Base-by-base conservation (phyloP, 2,113 vertebrate species). In the Peromyscus polionotus region DNA sequence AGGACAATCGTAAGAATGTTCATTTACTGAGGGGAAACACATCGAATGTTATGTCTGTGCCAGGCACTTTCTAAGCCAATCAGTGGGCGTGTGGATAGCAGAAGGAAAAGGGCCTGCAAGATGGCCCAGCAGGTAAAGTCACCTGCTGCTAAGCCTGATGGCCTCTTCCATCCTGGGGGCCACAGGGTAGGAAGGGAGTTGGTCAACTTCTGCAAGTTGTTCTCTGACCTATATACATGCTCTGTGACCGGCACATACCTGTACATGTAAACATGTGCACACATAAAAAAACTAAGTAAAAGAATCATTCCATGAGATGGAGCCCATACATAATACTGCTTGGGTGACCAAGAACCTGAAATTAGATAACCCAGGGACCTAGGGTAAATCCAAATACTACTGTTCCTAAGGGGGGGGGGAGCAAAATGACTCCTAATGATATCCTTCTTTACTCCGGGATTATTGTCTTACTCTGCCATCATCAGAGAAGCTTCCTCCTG, bases 21-120 rank as follows among this genome's bases (percentile, higher is more conserved):
- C 4, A 28, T n/a, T 65, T 83, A 13, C 63, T 59, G 67, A 0
- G 0, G 42, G 39, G 17, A 54, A 5, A 0, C n/a, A 72, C 39
- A n/a, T 19, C 20, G 20, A 88, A 28, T 16, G 1, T 51, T 76
- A n/a, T 9, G 24, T 79, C 45, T 72, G 5, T 59, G 20, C 42
- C 63, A 85, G 22, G 63, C n/a, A 20, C 24, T 85, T 45, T 75
- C 22, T 92, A 59, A 93, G 70, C 22, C 51, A 36, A 31, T 11
- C 6, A 22, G 28, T 36, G 65, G 26, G 31, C 7, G 1, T 61
- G 42, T 11, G 28, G 65, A 33, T 36, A 67, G 68, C 42, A 42
- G 42, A 81, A 77, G 76, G 39, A n/a, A 72, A 16, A 31, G 67
- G 19, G 7, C 24, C 36, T 61, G 22, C 57, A 28, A 63, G 57